phyloP scores from a whole-genome alignment of 2,888 invertebrate genomes.

The Phorcus lineatus region DNA sequence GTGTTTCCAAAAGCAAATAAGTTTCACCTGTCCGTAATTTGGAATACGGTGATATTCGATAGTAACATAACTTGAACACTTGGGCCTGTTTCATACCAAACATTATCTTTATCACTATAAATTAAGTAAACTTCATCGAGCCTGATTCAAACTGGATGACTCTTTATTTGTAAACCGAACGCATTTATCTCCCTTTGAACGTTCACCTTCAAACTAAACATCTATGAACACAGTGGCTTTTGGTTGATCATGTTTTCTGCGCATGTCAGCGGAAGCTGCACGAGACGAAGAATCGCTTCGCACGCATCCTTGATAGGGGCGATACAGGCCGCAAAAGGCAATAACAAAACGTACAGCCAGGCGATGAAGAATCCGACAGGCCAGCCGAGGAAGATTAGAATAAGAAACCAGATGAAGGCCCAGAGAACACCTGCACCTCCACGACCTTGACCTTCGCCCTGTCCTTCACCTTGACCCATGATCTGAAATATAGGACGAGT shows the following conservation, averaged over 20 bases:
- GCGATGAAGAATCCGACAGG: slow-evolving; percentile 72
- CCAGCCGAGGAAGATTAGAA: slow-evolving; percentile 71
- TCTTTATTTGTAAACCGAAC: no score
- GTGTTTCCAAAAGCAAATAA: no score
- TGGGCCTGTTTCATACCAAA: no score
- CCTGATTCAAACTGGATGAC: no score
- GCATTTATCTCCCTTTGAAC: no score
- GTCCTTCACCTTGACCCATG: slow-evolving; percentile 38
- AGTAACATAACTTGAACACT: no score
- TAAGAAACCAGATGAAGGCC: slow-evolving; percentile 71
- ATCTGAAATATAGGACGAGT: no score
- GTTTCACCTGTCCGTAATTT: no score
- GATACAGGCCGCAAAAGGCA: slow-evolving; percentile 71
- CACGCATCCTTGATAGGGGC: slow-evolving; percentile 63
- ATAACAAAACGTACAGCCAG: slow-evolving; percentile 71
- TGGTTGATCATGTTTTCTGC: slow-evolving; percentile 70
- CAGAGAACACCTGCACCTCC: slow-evolving; percentile 61
- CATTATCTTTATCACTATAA: no score
- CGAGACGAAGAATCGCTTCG: slow-evolving; percentile 67
- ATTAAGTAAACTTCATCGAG: no score
- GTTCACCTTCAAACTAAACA: background rate
- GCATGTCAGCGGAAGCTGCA: slow-evolving; percentile 71
- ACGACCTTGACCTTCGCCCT: slow-evolving; percentile 51
- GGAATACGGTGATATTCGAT: no score
- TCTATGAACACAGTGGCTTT: slow-evolving; percentile 67